Evolutionary conservation across 2,888 invertebrate species (phyloP), one percentile per base, ranked within the genome.

Genomic region (Drosophila flavopinicola): DNA sequence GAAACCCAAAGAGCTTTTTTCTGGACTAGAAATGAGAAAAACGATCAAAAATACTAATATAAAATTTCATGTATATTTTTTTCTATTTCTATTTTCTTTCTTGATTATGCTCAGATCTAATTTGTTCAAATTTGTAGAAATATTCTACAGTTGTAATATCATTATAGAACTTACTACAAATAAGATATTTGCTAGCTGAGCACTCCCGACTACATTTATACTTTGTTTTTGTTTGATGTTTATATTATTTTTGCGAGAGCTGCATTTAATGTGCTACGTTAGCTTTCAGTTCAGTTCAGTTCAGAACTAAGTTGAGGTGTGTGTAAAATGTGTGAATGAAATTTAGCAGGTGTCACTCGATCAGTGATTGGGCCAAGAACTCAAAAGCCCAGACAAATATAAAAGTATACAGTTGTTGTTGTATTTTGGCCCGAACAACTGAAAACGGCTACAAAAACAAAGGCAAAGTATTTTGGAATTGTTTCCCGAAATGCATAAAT

Each of bases 281-380:
- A 6, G 45, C 48, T 47, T 32, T 24, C 15, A 30, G 39, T 54
- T 44, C 13, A 25, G 13, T 32, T 24, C 15, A 30, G 39, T 54
- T 44, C 13, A 25, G 13, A 32, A 60, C 49, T 47, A 39, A 42
- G 35, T 60, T 20, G 11, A 9, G 9, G 37, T 48, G 20, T 39
- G 42, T 48, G 33, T 32, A 15, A 44, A 60, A 58, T 20, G 87
- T 77, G 84, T 49, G 72, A 85, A 66, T 86, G 87, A 87, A 41
- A 75, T 67, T 70, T 35, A 44, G 54, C 87, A 87, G 87, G 68
- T 87, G 84, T 85, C 74, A 75, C 37, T 74, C 37, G 47, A 10
- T 13, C 45, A 33, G 30, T 38, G 32, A 39, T 33, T 56, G n/a
- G 45, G 32, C 13, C 33, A 20, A 37, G 29, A 35, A 23, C 41